phyloP scores from a whole-genome alignment of 1,140 invertebrate genomes.

The Polyergus mexicanus region DNA sequence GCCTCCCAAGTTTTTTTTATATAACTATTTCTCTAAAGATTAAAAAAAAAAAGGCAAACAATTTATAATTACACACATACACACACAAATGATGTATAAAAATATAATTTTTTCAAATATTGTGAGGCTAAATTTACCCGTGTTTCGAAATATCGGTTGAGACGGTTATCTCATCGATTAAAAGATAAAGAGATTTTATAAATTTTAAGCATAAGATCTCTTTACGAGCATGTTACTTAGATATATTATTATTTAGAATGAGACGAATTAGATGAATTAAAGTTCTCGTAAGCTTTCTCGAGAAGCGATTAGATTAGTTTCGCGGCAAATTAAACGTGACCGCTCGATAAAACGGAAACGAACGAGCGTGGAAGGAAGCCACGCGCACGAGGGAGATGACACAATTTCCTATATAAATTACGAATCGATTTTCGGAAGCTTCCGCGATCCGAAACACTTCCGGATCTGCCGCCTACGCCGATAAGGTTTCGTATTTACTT shows the following conservation, averaged over 20 bases:
- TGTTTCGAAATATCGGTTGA: too few relatives aligned
- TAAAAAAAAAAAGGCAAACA: too few relatives aligned
- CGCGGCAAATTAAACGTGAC: slow-evolving; percentile 38
- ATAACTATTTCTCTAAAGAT: too few relatives aligned
- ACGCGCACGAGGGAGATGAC: slow-evolving; percentile 20
- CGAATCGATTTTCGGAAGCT: slow-evolving; percentile 23
- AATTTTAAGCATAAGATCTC: too few relatives aligned
- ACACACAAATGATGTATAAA: too few relatives aligned
- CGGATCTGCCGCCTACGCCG: neutral
- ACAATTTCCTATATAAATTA: slow-evolving; percentile 39
- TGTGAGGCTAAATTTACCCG: too few relatives aligned
- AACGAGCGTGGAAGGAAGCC: neutral
- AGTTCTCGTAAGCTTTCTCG: slow-evolving; percentile 25
- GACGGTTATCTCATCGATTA: too few relatives aligned
- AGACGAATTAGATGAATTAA: neutral
- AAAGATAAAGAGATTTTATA: too few relatives aligned
- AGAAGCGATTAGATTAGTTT: slow-evolving; percentile 43
- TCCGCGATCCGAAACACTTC: slow-evolving; percentile 8
- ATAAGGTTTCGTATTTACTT: neutral
- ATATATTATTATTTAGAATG: neutral
- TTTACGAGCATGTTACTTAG: too few relatives aligned
- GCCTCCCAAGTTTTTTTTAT: too few relatives aligned
- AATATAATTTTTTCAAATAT: too few relatives aligned
- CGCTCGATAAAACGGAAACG: slow-evolving; percentile 33
- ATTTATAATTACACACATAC: too few relatives aligned